Evolutionary conservation across 2,888 invertebrate genomes (phyloP).

Genomic region (Coelinius sp.): DNA sequence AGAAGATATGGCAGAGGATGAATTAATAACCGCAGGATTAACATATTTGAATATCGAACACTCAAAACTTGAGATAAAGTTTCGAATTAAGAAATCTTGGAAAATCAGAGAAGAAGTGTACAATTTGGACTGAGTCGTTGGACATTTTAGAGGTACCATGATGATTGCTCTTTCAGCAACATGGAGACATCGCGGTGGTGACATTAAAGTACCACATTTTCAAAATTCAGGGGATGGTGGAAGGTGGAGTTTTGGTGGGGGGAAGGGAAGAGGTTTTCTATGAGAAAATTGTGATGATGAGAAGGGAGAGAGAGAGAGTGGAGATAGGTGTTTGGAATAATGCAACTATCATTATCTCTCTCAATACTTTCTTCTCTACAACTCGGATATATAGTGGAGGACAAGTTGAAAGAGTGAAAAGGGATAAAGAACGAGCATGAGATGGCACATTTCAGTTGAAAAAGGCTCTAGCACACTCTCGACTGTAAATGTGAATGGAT

Average conservation of each 20-base stretch:
- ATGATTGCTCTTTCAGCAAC: background rate
- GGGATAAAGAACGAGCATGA: constrained; percentile 9
- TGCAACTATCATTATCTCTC: background rate
- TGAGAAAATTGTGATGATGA: constrained; percentile 9
- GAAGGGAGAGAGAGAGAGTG: background rate
- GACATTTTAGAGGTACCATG: background rate
- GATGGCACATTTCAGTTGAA: constrained; percentile 31
- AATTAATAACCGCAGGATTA: constrained; percentile 23
- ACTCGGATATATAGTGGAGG: background rate
- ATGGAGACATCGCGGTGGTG: background rate
- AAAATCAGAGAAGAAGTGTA: background rate
- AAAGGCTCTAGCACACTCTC: constrained; percentile 23
- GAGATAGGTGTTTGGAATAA: background rate
- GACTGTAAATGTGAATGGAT: constrained; percentile 30
- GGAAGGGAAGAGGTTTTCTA: background rate
- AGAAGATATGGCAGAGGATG: background rate
- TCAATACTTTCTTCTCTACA: background rate
- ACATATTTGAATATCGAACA: constrained; percentile 23
- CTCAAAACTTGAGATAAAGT: background rate
- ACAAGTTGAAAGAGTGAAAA: background rate
- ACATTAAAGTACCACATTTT: background rate
- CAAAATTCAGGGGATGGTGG: background rate
- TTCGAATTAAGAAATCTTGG: background rate
- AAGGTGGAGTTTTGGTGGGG: background rate
- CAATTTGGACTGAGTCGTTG: background rate